These are phyloP conservation scores for Colostygia pectinataria DNA, from an alignment of 2,888 invertebrate genomes.

Conservation along the genomic window DNA sequence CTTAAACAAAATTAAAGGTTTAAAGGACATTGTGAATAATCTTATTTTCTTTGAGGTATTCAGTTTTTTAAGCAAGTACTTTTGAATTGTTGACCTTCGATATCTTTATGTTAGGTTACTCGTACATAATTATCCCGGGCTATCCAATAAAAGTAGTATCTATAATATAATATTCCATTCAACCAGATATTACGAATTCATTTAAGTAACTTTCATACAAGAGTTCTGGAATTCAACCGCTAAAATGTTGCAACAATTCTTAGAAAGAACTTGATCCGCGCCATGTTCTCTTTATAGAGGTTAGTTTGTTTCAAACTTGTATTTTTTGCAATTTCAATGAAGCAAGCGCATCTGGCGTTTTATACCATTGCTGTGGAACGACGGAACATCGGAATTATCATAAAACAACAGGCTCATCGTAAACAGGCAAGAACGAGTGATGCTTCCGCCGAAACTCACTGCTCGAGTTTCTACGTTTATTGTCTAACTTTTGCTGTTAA, in stretches of 20 bases:
- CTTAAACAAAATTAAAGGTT: too few species aligned
- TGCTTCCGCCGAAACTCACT: constrained; percentile 32
- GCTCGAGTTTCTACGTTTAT: constrained; percentile 36
- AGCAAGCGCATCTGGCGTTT: constrained; percentile 6
- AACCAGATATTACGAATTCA: too few species aligned
- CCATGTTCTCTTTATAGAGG: background rate
- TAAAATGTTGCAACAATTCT: background rate
- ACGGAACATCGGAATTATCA: constrained; percentile 32
- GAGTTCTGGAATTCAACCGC: background rate
- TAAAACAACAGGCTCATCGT: constrained; percentile 35
- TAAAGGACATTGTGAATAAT: too few species aligned
- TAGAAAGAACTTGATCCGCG: background rate
- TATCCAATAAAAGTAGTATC: too few species aligned
- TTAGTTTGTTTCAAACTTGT: background rate
- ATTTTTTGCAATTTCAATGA: background rate
- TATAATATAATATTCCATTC: too few species aligned
- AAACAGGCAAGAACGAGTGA: constrained; percentile 31
- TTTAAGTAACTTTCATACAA: too few species aligned
- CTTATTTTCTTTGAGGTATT: too few species aligned
- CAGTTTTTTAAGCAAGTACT: too few species aligned
- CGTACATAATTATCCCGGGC: too few species aligned
- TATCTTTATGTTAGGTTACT: too few species aligned
- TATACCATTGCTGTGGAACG: constrained; percentile 9
- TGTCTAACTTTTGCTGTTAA: constrained; percentile 39
- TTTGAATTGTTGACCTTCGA: too few species aligned